Conservation (phyloP, 2,113 vertebrate genomes). For the Macroglossus sobrinus region DNA sequence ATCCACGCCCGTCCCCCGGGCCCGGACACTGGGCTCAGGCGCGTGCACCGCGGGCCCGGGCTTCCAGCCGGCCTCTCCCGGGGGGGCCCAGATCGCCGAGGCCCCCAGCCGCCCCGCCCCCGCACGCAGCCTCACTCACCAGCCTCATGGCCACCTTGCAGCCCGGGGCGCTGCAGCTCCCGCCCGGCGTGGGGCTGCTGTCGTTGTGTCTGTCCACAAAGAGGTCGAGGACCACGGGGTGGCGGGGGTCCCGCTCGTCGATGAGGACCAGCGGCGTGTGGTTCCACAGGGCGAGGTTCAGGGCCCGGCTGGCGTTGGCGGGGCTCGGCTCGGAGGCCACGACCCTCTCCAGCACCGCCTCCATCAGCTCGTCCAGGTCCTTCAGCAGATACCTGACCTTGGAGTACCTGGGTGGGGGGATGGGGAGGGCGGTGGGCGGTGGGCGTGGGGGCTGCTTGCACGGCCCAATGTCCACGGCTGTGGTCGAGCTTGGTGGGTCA, state of each 20-base stretch:
- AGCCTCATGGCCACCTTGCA: conserved; percentile 85
- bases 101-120: too few species aligned
- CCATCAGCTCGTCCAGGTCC: conserved; percentile 84
- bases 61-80: not conserved
- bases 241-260: conserved; percentile 70
- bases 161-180: conserved; percentile 49
- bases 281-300: conserved; percentile 81
- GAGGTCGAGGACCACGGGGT: conserved; percentile 76
- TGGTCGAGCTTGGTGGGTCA: not conserved
- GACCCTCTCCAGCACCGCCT: conserved; percentile 78
- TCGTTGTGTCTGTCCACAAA: conserved; percentile 52
- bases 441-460: fast-evolving
- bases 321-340: conserved; percentile 44
- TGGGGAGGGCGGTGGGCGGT: fast-evolving
- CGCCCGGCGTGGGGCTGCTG: not conserved
- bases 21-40: not conserved
- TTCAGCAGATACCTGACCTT: conserved; percentile 78
- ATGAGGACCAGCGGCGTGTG: conserved; percentile 85
- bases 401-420: conserved; percentile 77
- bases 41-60: not conserved
- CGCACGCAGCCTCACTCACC: conserved; percentile 82
- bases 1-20: fast-evolving
- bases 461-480: not conserved
- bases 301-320: not conserved
- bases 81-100: not conserved